Conservation (phyloP, 2,888 invertebrate genomes). For the Oscheius myriophilus region DNA sequence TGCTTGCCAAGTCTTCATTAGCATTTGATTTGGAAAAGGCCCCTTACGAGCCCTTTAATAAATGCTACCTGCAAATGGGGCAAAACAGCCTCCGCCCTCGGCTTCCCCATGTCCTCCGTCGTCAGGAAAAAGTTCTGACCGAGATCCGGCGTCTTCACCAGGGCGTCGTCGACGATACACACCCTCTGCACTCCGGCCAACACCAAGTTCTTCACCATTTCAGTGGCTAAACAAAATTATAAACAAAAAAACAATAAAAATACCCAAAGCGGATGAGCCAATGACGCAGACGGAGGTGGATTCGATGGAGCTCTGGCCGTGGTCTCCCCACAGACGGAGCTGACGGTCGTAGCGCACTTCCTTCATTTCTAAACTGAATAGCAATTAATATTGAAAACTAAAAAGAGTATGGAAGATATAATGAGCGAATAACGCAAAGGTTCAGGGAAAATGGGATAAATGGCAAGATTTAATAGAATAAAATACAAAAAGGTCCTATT, state of each 20-base stretch:
- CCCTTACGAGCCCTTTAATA: too few relatives aligned
- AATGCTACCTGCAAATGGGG: conserved; percentile 71
- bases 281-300: conserved; percentile 89
- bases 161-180: conserved; percentile 72
- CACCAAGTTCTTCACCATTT: conserved; percentile 91
- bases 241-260: background rate
- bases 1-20: too few relatives aligned
- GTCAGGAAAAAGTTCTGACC: conserved; percentile 95
- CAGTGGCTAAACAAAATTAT: conserved; percentile 76
- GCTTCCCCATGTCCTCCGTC: conserved; percentile 80
- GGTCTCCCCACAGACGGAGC: conserved; percentile 93
- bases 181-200: conserved; percentile 80
- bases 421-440: background rate
- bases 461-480: background rate
- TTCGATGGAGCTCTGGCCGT: conserved; percentile 90
- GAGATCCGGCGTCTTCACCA: conserved; percentile 50
- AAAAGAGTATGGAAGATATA: background rate
- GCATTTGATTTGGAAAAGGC: too few relatives aligned
- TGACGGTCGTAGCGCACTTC: conserved; percentile 80
- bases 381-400: background rate
- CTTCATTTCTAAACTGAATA: conserved; percentile 24
- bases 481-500: background rate
- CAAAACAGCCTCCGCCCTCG: conserved; percentile 58
- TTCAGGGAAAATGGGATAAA: background rate
- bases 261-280: conserved; percentile 53